Evolutionary conservation across 2,113 vertebrate species (phyloP).

Genomic region (Protobothrops mucrosquamatus): DNA sequence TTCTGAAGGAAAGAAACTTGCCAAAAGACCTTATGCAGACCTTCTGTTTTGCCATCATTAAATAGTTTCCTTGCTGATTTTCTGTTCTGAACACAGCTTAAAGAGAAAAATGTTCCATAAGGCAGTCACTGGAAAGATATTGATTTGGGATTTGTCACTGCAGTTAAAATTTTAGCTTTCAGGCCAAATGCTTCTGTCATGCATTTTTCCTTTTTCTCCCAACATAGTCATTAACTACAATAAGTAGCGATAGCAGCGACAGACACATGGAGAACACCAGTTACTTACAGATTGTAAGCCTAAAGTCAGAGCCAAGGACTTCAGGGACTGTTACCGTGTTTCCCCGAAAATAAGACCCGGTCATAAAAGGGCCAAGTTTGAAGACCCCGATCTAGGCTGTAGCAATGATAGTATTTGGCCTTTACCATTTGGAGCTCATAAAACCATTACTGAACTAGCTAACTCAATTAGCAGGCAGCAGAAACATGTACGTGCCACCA

Average conservation of each 20-base stretch:
- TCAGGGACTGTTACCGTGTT: neutral
- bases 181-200: neutral
- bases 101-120: conserved; percentile 17
- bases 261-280: neutral
- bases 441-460: neutral
- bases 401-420: neutral
- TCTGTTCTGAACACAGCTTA: conserved; percentile 5
- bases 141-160: neutral
- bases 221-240: neutral
- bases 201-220: neutral
- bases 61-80: conserved; percentile 13
- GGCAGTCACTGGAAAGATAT: conserved; percentile 16
- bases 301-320: neutral
- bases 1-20: conserved; percentile 11
- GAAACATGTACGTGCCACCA: neutral
- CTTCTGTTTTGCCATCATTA: conserved; percentile 1
- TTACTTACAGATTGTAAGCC: neutral
- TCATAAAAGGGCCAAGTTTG: too few species aligned
- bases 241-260: neutral
- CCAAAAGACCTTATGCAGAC: neutral
- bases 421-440: neutral
- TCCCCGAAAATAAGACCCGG: too few species aligned
- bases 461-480: neutral
- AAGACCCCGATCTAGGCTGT: neutral
- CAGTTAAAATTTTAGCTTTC: neutral